Evolutionary conservation across 2,888 invertebrate species (phyloP).

Genomic region (Carterocephalus palaemon): DNA sequence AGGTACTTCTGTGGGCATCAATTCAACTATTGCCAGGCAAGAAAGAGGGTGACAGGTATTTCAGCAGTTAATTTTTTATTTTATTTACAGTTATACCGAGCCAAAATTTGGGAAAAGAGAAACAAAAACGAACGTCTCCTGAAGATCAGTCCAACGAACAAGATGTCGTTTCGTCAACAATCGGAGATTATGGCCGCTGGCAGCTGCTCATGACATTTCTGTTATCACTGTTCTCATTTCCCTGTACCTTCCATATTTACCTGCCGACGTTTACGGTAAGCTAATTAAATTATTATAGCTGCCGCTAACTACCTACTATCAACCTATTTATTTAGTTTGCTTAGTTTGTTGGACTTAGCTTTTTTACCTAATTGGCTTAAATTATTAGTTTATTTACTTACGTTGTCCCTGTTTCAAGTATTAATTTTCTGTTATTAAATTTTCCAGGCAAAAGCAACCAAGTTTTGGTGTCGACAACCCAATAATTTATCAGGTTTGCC

Average conservation of each 20-base stretch:
- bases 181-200: constrained; percentile 88
- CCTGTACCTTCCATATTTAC: constrained; percentile 90
- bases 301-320: no score
- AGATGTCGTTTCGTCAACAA: constrained; percentile 82
- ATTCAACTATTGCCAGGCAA: no score
- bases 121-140: constrained; percentile 36
- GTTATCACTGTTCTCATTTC: constrained; percentile 86
- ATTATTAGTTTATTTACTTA: no score
- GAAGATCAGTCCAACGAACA: constrained; percentile 71
- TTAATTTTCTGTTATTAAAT: no score
- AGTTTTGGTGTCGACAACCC: constrained; percentile 85
- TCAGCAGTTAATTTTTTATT: constrained; percentile 20
- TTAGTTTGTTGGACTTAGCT: no score
- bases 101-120: constrained; percentile 55
- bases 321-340: no score
- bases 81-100: constrained; percentile 71
- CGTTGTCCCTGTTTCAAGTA: no score
- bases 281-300: no score
- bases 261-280: constrained; percentile 85
- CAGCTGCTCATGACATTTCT: constrained; percentile 86
- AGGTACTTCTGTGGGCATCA: no score
- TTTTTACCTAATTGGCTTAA: no score
- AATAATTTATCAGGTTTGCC: constrained; percentile 74
- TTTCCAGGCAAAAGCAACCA: constrained; percentile 79
- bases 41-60: no score